Percentiles rank a stretch among this genome's conserved stretches.
Conservation (phyloP, 2,888 invertebrate genomes). For the Baronia brevicornis region DNA sequence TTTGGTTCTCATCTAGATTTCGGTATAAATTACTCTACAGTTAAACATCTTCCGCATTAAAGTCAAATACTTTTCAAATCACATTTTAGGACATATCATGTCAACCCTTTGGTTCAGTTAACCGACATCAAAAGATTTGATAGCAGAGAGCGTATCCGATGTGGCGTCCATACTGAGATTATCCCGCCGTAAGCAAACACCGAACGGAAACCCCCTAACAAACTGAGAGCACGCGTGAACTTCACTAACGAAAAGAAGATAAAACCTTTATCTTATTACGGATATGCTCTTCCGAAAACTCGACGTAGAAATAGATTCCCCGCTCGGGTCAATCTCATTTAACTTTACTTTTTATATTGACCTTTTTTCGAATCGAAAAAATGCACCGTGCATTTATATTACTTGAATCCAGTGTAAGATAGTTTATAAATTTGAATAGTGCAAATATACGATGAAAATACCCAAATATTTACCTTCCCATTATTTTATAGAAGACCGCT, state of each 20-base stretch:
- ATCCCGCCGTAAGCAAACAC: slow-evolving; percentile 62
- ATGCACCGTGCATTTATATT: too few relatives aligned
- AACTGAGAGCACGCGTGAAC: slow-evolving; percentile 49
- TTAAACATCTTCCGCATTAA: too few relatives aligned
- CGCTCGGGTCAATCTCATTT: slow-evolving; percentile 25
- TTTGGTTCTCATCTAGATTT: too few relatives aligned
- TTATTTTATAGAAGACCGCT: too few relatives aligned
- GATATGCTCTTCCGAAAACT: slow-evolving; percentile 33
- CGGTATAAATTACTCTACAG: too few relatives aligned
- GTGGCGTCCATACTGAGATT: slow-evolving; percentile 54
- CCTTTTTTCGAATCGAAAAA: too few relatives aligned
- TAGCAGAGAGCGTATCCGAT: slow-evolving; percentile 38
- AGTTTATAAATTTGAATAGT: too few relatives aligned
- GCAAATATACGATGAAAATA: too few relatives aligned
- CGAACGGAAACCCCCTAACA: slow-evolving; percentile 46
- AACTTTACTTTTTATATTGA: slow-evolving; percentile 13
- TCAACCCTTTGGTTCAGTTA: slow-evolving; percentile 37
- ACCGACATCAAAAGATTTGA: slow-evolving; percentile 42
- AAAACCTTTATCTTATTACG: slow-evolving; percentile 72
- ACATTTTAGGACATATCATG: slow-evolving; percentile 21
- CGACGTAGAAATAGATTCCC: slow-evolving; percentile 23
- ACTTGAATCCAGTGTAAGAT: too few relatives aligned
- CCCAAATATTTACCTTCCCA: too few relatives aligned
- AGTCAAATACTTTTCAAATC: too few relatives aligned
- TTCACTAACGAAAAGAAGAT: slow-evolving; percentile 68